phyloP scores from a whole-genome alignment of 2,113 vertebrate species.

The Phaethon lepturus region DNA sequence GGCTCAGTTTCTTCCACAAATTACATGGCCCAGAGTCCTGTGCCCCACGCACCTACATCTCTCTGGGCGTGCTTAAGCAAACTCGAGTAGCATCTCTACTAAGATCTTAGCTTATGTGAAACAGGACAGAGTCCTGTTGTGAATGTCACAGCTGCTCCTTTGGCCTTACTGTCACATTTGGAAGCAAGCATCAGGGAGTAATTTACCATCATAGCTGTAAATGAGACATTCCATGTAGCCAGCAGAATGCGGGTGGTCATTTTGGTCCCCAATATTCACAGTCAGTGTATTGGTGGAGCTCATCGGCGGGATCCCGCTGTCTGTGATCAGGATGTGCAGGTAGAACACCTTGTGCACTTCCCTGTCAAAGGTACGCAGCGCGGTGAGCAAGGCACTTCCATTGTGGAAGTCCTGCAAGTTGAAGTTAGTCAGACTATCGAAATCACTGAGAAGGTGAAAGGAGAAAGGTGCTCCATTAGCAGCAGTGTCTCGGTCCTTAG shows the following conservation, averaged over 20 bases:
- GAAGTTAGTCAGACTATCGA: slow-evolving; percentile 72
- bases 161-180: background rate
- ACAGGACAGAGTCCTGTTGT: background rate
- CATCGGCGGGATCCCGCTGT: slow-evolving; percentile 86
- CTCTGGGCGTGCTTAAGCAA: background rate
- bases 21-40: background rate
- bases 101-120: background rate
- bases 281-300: slow-evolving; percentile 87
- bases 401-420: slow-evolving; percentile 85
- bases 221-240: slow-evolving; percentile 85
- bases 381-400: slow-evolving; percentile 82
- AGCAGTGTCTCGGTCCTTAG: slow-evolving; percentile 82
- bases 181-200: background rate
- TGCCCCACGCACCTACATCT: background rate
- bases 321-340: slow-evolving; percentile 85
- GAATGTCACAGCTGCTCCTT: background rate
- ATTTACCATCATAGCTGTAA: slow-evolving; percentile 85
- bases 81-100: background rate
- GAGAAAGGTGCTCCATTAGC: slow-evolving; percentile 83
- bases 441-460: slow-evolving; percentile 78
- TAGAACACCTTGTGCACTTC: slow-evolving; percentile 83
- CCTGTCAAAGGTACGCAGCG: slow-evolving; percentile 84
- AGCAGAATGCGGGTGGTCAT: slow-evolving; percentile 87
- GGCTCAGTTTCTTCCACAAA: background rate
- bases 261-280: slow-evolving; percentile 84